Evolutionary conservation across 2,797 vertebrate genomes (phyloP), one percentile per base, ranked within the genome.

Genomic region (Natrix natrix): DNA sequence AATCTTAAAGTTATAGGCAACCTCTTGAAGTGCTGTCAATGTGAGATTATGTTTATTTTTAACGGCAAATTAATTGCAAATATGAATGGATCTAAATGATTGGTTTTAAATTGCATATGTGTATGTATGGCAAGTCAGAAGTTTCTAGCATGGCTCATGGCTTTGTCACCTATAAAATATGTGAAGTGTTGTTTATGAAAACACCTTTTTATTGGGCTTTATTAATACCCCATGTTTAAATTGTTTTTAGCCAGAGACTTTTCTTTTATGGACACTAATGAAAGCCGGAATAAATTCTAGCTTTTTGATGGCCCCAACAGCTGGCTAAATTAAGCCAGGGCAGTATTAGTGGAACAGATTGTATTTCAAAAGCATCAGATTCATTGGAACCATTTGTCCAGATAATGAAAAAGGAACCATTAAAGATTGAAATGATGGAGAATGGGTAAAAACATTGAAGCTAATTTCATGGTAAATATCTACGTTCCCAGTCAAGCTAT

Each of bases 151-250:
- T 66, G n/a, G 43, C 92, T 93, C 92, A 52, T 54, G 90, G 93
- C 78, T 89, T 94, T 37, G 16, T 37, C 28, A 48, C 88, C 60
- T 93, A 74, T 48, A 91, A 87, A 88, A 17, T 60, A 37, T 37
- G 56, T 60, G 92, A 78, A 88, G 24, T 55, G 90, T 92, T 93
- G 63, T 88, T 91, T 94, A 88, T 74, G 69, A 91, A 93, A 89
- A 61, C 87, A 91, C 69, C 86, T 59, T 93, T 92, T 56, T 87
- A 60, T 28, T 94, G 37, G 52, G 91, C 88, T 94, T 83, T 88
- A 92, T 95, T 94, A 61, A 43, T 5, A 8, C 88, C 74, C 17
- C 16, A 94, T 94, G 93, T 94, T 96, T 92, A 83, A 63, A 78
- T 95, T 88, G 48, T 1, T 12, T 86, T 10, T 74, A 92, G 94